Evolutionary conservation across 1,140 invertebrate species (phyloP).

Genomic region (Hyles euphorbiae): DNA sequence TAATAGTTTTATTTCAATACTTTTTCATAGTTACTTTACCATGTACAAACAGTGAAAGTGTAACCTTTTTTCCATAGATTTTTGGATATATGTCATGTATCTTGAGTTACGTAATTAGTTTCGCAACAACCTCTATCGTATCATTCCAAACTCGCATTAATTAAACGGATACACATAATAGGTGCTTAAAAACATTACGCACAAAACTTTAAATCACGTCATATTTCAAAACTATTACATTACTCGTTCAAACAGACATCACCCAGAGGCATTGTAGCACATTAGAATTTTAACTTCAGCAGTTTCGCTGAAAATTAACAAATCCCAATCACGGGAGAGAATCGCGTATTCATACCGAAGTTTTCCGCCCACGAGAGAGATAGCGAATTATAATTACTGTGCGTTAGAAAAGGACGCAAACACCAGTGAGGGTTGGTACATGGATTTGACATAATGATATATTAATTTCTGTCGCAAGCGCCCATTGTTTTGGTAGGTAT

Average conservation of each 20-base stretch:
- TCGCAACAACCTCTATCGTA: too few relatives aligned
- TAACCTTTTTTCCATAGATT: too few relatives aligned
- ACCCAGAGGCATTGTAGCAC: constrained; percentile 53
- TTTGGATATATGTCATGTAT: too few relatives aligned
- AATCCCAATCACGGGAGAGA: constrained; percentile 66
- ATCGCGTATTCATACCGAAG: constrained; percentile 56
- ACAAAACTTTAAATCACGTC: constrained; percentile 11
- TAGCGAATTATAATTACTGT: constrained; percentile 10
- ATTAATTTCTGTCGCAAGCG: constrained; percentile 74
- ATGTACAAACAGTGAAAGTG: too few relatives aligned
- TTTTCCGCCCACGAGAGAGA: constrained; percentile 49
- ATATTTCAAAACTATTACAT: constrained; percentile 19
- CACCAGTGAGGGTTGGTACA: constrained; percentile 56
- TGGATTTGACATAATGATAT: constrained; percentile 77
- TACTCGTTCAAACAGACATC: constrained; percentile 23
- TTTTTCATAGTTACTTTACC: too few relatives aligned
- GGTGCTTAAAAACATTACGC: constrained; percentile 1
- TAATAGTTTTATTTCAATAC: too few relatives aligned
- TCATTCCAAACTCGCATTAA: not conserved
- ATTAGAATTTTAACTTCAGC: constrained; percentile 64
- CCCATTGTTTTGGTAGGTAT: constrained; percentile 71
- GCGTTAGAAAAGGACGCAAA: constrained; percentile 26
- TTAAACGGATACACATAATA: not conserved
- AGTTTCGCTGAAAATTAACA: constrained; percentile 58
- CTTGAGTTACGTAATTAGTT: too few relatives aligned